Evolutionary conservation across 1,140 invertebrate species (phyloP).

Genomic region (Pantala flavescens): DNA sequence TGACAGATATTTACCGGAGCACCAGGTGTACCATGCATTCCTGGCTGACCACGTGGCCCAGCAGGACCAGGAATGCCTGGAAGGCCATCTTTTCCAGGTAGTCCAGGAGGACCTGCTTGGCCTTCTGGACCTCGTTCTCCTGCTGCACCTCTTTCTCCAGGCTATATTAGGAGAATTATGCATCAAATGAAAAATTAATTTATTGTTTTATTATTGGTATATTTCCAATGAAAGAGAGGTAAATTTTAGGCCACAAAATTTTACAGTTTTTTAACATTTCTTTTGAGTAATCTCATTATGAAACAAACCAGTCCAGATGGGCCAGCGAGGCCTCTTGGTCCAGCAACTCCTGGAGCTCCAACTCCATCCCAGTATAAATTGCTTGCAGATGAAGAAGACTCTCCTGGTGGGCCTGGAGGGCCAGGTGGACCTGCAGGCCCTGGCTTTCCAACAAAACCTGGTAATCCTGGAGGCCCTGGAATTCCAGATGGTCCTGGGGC

Average conservation of each 20-base stretch:
- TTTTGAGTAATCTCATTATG: too few species aligned
- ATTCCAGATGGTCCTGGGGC: constrained; percentile 20
- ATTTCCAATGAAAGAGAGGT: too few species aligned
- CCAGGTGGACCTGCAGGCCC: constrained; percentile 36
- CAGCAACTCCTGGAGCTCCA: constrained; percentile 30
- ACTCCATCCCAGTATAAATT: constrained; percentile 1
- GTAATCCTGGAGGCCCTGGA: constrained; percentile 27
- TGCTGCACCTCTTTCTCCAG: constrained; percentile 40
- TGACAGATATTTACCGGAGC: constrained; percentile 30
- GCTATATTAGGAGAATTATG: constrained; percentile 27
- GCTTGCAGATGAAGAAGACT: constrained; percentile 20
- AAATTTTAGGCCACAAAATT: too few species aligned
- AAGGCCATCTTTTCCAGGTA: constrained; percentile 38
- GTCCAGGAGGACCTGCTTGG: constrained; percentile 31
- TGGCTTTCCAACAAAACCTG: constrained; percentile 22
- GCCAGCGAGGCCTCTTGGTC: constrained; percentile 36
- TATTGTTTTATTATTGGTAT: not conserved
- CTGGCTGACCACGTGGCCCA: constrained; percentile 37
- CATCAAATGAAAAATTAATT: constrained; percentile 12
- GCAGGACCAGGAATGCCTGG: constrained; percentile 34
- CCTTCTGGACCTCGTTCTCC: constrained; percentile 41
- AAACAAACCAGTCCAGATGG: constrained; percentile 32
- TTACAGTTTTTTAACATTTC: too few species aligned
- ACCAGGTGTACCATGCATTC: constrained; percentile 44
- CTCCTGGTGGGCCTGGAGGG: constrained; percentile 32